These are phyloP conservation scores for Andrena bicolor DNA, from an alignment of 2,888 invertebrate genomes.

Conservation along the genomic window DNA sequence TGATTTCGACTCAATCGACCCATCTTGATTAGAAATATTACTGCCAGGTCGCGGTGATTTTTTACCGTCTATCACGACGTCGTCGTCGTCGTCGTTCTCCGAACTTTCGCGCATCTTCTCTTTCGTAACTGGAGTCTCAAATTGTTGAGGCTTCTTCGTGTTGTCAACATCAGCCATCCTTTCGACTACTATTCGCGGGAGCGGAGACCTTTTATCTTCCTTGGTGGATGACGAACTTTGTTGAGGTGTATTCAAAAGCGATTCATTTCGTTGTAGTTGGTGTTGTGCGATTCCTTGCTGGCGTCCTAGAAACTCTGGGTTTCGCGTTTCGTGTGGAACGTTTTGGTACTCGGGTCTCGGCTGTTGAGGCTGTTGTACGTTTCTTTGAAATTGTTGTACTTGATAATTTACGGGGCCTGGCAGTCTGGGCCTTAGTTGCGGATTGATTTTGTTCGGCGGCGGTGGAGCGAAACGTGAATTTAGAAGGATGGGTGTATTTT, in stretches of 20 bases:
- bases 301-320: constrained; percentile 15
- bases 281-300: constrained; percentile 33
- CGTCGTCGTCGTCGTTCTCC: constrained; percentile 76
- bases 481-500: constrained; percentile 35
- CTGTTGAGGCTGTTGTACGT: constrained; percentile 55
- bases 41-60: constrained; percentile 51
- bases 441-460: constrained; percentile 43
- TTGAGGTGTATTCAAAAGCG: constrained; percentile 48
- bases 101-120: constrained; percentile 54
- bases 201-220: constrained; percentile 54
- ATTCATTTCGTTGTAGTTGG: constrained; percentile 72
- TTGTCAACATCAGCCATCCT: constrained; percentile 74
- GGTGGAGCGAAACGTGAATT: constrained; percentile 57
- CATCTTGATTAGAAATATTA: background rate
- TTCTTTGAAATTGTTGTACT: constrained; percentile 41
- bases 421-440: constrained; percentile 58
- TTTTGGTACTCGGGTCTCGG: constrained; percentile 36
- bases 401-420: constrained; percentile 56
- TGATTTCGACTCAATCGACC: constrained; percentile 28
- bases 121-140: constrained; percentile 35
- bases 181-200: constrained; percentile 66
- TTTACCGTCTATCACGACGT: constrained; percentile 74
- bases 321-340: constrained; percentile 20
- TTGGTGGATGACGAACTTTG: constrained; percentile 36
- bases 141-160: constrained; percentile 42